Evolutionary conservation across 2,888 invertebrate species (phyloP).

Genomic region (Xylota segnis): DNA sequence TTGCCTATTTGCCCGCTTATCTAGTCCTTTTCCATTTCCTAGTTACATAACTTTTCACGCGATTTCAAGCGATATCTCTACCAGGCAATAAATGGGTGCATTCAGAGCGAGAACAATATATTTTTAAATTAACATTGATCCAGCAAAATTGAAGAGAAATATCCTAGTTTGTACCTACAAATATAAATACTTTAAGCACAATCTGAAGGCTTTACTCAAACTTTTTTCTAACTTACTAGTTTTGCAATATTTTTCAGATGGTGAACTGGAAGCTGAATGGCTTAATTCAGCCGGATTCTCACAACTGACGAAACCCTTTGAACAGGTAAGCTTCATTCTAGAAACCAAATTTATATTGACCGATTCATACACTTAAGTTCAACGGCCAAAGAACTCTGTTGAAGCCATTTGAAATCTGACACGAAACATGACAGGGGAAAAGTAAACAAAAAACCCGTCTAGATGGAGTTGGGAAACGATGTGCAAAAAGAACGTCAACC

Average conservation of each 20-base stretch:
- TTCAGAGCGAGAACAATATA: too few relatives aligned
- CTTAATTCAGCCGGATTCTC: conserved; percentile 86
- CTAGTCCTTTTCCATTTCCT: too few relatives aligned
- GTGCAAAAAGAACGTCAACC: conserved; percentile 35
- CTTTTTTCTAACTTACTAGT: background rate
- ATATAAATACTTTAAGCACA: too few relatives aligned
- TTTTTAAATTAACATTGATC: too few relatives aligned
- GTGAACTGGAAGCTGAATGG: conserved; percentile 86
- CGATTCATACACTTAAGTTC: background rate
- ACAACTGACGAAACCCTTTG: conserved; percentile 85
- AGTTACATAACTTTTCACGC: too few relatives aligned
- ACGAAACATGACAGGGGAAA: background rate
- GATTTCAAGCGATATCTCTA: too few relatives aligned
- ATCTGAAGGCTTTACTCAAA: too few relatives aligned
- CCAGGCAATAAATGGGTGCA: too few relatives aligned
- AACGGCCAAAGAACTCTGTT: background rate
- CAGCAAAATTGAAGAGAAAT: too few relatives aligned
- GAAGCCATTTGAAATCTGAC: background rate
- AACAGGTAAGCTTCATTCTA: conserved; percentile 81
- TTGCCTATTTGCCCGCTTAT: too few relatives aligned
- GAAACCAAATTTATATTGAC: background rate
- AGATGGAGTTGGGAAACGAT: background rate
- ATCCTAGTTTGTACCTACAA: too few relatives aligned
- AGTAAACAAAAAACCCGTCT: conserved; percentile 11
- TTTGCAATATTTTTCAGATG: conserved; percentile 83